Base-by-base conservation (phyloP, 2,888 invertebrate genomes). In the Eremobia ochroleuca region DNA sequence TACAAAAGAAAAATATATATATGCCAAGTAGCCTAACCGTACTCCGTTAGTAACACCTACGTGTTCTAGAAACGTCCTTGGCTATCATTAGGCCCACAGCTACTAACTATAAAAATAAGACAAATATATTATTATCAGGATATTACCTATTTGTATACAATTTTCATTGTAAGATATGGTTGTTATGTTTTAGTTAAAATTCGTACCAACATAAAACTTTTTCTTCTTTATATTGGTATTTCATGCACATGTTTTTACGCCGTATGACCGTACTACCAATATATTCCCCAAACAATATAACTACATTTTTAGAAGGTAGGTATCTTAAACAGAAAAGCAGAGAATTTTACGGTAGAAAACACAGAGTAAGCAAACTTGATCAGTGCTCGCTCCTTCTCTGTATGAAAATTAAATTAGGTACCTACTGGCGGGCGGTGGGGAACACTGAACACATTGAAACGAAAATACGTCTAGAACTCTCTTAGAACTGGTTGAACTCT, bases 51-150 rank as follows among this genome's bases (percentile, higher is more conserved):
- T 59, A 68, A 85, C 71, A 79, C 83, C 75, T 79, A 74, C 34
- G 65, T 75, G 77, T 71, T 83, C 85, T 88, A 79, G 78, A 85
- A 85, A 73, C 79, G 81, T 77, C 88, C 87, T 85, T 86, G 77
- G 69, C 79, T 65, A 46, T 49, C 15, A 11, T 55, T 73, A 46
- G n/a, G 13, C 34, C 46, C 1, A 46, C 37, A 77, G 31, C 73
- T 59, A 64, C 58, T 77, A 46, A 77, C 75, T 73, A 75, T 52
- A 21, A 49, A 72, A 67, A 73, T 59, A n/a, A 72, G 64, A 65
- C n/a, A 59, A 59, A 65, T 11, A 43, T 28, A 68, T 64, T 43
- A 76, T 66, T 66, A 68, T 64, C 65, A 69, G 62, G n/a, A 72
- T 72, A 62, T 40, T 43, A 69, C 15, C 25, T 34, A 64, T 77